phyloP scores from a whole-genome alignment of 2,797 vertebrate genomes.

The Coranthus polyacanthus region DNA sequence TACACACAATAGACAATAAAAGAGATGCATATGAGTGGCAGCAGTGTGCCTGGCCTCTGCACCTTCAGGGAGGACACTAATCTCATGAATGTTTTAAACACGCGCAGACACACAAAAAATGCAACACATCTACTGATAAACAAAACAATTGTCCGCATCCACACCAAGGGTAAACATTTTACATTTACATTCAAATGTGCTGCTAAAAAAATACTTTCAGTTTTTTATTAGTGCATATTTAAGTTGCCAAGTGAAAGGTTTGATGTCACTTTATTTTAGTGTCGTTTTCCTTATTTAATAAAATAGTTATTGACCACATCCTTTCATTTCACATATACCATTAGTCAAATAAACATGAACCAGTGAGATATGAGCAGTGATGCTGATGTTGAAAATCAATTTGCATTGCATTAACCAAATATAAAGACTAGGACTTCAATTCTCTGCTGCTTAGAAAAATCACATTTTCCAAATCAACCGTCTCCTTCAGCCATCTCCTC shows the following conservation, averaged over 20 bases:
- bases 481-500: conserved; percentile 59
- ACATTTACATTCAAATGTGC: conserved; percentile 28
- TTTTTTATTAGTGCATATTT: conserved; percentile 5
- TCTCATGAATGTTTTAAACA: conserved; percentile 69
- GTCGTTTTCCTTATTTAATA: conserved; percentile 20
- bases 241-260: conserved; percentile 44
- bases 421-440: conserved; percentile 71
- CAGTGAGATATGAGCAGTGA: conserved; percentile 64
- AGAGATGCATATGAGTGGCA: conserved; percentile 79
- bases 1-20: conserved; percentile 87
- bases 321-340: conserved; percentile 49
- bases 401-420: conserved; percentile 76
- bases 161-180: conserved; percentile 11
- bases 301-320: conserved; percentile 52
- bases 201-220: conserved; percentile 15
- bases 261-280: conserved; percentile 46
- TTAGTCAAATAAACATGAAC: conserved; percentile 73
- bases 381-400: conserved; percentile 78
- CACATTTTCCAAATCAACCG: conserved; percentile 78
- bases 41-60: conserved; percentile 75
- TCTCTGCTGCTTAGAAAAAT: conserved; percentile 78
- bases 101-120: conserved; percentile 40
- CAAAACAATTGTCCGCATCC: conserved; percentile 36
- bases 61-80: conserved; percentile 73
- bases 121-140: conserved; percentile 41